Conservation (phyloP, 2,797 vertebrate genomes). For the Arnoldichthys spilopterus region DNA sequence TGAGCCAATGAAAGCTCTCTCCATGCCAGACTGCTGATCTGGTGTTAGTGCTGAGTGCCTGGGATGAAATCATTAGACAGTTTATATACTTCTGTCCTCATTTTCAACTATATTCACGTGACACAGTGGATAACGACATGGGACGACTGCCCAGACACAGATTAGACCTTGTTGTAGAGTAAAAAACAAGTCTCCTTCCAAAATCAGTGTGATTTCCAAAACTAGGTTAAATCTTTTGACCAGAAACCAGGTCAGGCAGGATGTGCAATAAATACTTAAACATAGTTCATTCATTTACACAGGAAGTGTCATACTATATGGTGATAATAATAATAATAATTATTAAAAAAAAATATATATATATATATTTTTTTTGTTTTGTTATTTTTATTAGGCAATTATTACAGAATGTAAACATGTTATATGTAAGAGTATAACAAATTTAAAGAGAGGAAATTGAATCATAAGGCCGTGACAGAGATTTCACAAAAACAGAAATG, state of each 20-base stretch:
- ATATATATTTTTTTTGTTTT: too few species aligned
- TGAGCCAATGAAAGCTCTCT: slow-evolving; percentile 64
- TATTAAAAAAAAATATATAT: too few species aligned
- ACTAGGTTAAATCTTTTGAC: not conserved
- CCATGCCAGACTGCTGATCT: slow-evolving; percentile 49
- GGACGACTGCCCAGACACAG: slow-evolving; percentile 23
- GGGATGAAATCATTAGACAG: slow-evolving; percentile 63
- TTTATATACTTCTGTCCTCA: slow-evolving; percentile 55
- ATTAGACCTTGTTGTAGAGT: slow-evolving; percentile 4
- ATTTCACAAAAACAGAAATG: too few species aligned
- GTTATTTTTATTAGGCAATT: too few species aligned
- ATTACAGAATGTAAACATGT: too few species aligned
- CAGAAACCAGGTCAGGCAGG: not conserved
- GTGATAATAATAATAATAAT: too few species aligned
- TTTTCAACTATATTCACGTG: slow-evolving; percentile 33
- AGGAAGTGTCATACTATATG: not conserved
- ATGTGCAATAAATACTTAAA: not conserved
- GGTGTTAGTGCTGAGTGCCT: slow-evolving; percentile 53
- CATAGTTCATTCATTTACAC: not conserved
- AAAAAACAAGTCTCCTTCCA: slow-evolving; percentile 11
- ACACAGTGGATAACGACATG: slow-evolving; percentile 33
- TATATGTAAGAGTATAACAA: too few species aligned
- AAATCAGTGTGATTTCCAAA: not conserved
- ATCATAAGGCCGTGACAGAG: too few species aligned
- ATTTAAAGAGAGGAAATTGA: too few species aligned